These are phyloP conservation scores for Ostrea denselamellosa DNA, from an alignment of 1,140 invertebrate genomes.

Conservation along the genomic window DNA sequence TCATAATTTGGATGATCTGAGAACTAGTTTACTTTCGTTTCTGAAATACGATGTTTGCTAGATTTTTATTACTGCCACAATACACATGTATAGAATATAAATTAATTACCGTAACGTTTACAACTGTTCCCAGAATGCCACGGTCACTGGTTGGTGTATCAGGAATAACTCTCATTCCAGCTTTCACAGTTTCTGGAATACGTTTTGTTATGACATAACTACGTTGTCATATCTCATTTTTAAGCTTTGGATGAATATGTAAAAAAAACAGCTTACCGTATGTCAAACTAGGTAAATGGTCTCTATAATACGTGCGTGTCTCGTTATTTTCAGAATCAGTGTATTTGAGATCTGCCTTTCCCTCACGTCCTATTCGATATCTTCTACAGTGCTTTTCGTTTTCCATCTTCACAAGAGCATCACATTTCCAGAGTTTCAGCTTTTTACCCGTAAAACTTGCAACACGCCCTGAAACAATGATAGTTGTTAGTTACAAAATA, in stretches of 20 bases:
- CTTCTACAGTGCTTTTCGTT: not conserved
- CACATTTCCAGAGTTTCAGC: not conserved
- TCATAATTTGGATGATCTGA: no score
- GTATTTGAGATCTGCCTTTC: not conserved
- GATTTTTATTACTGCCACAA: no score
- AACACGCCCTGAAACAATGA: not conserved
- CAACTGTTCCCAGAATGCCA: not conserved
- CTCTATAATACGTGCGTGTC: not conserved
- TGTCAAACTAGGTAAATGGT: not conserved
- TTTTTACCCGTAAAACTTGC: not conserved
- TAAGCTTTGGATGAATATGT: not conserved
- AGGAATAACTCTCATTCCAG: not conserved
- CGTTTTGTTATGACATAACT: not conserved
- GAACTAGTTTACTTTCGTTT: no score
- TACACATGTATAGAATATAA: not conserved
- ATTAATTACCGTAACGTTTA: not conserved
- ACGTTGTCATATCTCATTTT: no score
- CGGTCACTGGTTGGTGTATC: not conserved
- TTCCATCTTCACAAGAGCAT: not conserved
- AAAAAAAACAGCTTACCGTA: not conserved
- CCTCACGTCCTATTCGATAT: not conserved
- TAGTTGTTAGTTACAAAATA: no score
- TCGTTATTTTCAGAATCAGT: not conserved
- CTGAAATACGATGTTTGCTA: no score
- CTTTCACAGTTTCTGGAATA: not conserved